Base-by-base conservation (phyloP, 2,797 vertebrate genomes). In the Loriculus beryllinus region DNA sequence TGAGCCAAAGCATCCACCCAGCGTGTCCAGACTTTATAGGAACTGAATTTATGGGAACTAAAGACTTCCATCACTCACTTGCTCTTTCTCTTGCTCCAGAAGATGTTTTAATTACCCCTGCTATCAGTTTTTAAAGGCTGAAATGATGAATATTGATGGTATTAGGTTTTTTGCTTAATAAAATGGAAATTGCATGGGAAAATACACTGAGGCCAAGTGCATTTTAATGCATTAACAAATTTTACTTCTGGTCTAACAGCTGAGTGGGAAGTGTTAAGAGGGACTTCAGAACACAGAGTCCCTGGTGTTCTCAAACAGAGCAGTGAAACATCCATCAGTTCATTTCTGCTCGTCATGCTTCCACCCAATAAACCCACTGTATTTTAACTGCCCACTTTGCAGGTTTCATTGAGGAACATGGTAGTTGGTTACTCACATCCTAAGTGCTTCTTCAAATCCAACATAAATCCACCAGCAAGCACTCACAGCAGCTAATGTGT, bases 1-100 rank as follows among this genome's bases (percentile, higher is more conserved):
- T 6, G 78, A 96, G 94, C 90, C 92, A 96, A 96, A 76, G 90
- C 81, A 93, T 56, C 88, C 63, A 3, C 89, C 94, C 94, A 95
- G 81, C 19, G 39, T 81, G 74, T 86, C 89, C 92, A 95, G 93
- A 82, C 92, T 90, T 94, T 43, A 68, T 12, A 91, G 64, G 48
- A 88, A 78, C 78, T 82, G 57, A 60, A 90, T 80, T 84, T 92
- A 91, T 92, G 82, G 76, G 74, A 86, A 81, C 71, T 82, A 31
- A 87, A 92, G 84, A 1, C 83, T 95, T 68, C 56, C 43, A 77
- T 78, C 90, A 22, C 74, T 69, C 54, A 47, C 60, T 45, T 40
- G 59, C 23, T 86, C 83, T 68, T 78, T 69, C 43, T 64, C 28
- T 87, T 69, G 48, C 82, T 75, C 57, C 4, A 1, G 52, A 95